A percentile compares a stretch with the other conserved stretches of the same genome.
Conservation (phyloP, 2,113 vertebrate species). For the Clarias macrocephalus region DNA sequence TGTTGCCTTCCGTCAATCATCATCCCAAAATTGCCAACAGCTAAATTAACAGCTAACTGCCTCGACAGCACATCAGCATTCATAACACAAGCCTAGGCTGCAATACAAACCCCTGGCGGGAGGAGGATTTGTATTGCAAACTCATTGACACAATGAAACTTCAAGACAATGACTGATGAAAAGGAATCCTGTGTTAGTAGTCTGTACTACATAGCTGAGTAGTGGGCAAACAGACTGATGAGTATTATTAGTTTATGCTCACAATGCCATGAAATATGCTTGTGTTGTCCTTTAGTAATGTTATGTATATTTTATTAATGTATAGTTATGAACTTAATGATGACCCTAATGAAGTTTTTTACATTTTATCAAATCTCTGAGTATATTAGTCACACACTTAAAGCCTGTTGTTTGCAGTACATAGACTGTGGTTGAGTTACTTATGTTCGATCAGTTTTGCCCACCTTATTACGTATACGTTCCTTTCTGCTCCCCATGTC, state of each 20-base stretch:
- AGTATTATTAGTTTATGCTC: constrained; percentile 11
- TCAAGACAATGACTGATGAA: constrained; percentile 19
- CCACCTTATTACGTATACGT: constrained; percentile 89
- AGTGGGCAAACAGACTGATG: constrained; percentile 38
- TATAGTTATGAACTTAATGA: not conserved
- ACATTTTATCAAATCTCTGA: not conserved
- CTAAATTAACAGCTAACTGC: constrained; percentile 55
- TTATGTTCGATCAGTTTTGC: constrained; percentile 5
- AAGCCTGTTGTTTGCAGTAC: constrained; percentile 2
- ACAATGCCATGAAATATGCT: constrained; percentile 12
- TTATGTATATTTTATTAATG: not conserved
- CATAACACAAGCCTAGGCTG: constrained; percentile 50
- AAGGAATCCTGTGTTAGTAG: constrained; percentile 14
- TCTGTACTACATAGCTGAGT: constrained; percentile 28
- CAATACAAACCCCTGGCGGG: constrained; percentile 50
- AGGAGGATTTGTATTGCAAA: constrained; percentile 47
- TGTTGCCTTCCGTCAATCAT: constrained; percentile 58
- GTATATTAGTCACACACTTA: not conserved
- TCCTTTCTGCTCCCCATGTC: constrained; percentile 85
- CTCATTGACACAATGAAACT: constrained; percentile 41
- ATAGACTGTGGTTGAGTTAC: constrained; percentile 3
- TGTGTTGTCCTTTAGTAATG: constrained; percentile 2
- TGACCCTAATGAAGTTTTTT: not conserved
- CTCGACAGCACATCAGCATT: constrained; percentile 45
- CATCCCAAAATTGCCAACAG: constrained; percentile 53